phyloP scores from a whole-genome alignment of 1,140 invertebrate species.

The Sarcophaga bullata region DNA sequence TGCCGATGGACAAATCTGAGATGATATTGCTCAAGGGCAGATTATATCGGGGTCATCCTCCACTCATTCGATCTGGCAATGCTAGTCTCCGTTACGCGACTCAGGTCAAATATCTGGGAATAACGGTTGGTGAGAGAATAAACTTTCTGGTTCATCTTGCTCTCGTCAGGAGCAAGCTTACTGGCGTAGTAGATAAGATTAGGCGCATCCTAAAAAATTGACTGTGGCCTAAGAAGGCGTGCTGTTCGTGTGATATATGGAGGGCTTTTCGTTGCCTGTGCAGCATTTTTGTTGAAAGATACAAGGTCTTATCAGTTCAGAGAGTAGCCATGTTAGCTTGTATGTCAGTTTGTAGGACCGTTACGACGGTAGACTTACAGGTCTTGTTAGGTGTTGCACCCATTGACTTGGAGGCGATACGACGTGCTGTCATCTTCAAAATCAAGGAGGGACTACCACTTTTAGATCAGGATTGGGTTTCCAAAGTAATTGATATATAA shows the following conservation, averaged over 20 bases:
- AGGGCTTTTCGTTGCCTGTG: conserved; percentile 42
- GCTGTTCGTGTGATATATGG: conserved; percentile 36
- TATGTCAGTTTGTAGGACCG: conserved; percentile 49
- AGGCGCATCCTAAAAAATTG: conserved; percentile 1
- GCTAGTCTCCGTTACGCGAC: not conserved
- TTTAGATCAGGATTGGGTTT: too few relatives aligned
- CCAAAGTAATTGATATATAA: too few relatives aligned
- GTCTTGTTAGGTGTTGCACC: conserved; percentile 47
- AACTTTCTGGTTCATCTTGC: conserved; percentile 5
- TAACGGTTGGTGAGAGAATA: not conserved
- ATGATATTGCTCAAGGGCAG: conserved; percentile 26
- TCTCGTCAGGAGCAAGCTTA: not conserved
- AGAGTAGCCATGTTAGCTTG: conserved; percentile 48
- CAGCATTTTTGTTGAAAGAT: conserved; percentile 15
- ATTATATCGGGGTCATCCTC: not conserved
- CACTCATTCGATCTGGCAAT: not conserved
- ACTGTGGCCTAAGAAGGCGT: conserved; percentile 39
- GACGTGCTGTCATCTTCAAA: not conserved
- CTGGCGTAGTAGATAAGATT: not conserved
- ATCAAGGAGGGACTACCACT: too few relatives aligned
- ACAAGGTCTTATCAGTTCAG: conserved; percentile 45
- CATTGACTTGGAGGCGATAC: conserved; percentile 45
- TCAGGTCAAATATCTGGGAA: not conserved
- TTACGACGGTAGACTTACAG: conserved; percentile 49
- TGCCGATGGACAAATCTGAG: conserved; percentile 19